Conservation (phyloP, 2,113 vertebrate genomes). For the Percopsis transmontana region DNA sequence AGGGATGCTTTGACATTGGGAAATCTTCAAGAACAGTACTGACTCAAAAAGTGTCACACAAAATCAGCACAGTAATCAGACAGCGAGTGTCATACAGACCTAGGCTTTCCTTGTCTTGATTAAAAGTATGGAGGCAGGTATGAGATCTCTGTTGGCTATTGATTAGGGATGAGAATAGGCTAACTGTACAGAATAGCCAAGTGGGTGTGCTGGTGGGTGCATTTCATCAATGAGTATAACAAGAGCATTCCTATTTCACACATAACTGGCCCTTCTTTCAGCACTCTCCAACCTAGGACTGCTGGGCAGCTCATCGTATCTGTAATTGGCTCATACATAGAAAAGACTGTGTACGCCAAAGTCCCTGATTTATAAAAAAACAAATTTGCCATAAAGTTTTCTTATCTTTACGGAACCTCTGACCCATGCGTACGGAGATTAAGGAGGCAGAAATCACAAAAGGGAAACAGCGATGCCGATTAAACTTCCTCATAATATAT, state of each 20-base stretch:
- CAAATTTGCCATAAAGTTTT: no score
- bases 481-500: no score
- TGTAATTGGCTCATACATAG: constrained; percentile 20
- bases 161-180: constrained; percentile 25
- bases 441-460: no score
- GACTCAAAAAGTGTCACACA: neutral
- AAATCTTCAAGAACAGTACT: neutral
- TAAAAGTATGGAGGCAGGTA: constrained; percentile 22
- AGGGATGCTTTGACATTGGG: constrained; percentile 47
- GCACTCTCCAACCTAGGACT: constrained; percentile 18
- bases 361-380: no score
- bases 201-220: constrained; percentile 6
- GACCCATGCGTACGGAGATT: no score
- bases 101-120: constrained; percentile 30
- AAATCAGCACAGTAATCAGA: neutral
- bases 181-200: constrained; percentile 24
- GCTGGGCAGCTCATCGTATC: constrained; percentile 8
- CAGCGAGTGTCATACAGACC: no score
- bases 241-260: neutral
- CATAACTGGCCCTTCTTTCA: constrained; percentile 13
- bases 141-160: constrained; percentile 22
- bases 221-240: constrained; percentile 29
- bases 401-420: no score
- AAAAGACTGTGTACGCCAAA: no score
- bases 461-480: no score